Base-by-base conservation (phyloP, 2,113 vertebrate genomes). In the Probosciger aterrimus region DNA sequence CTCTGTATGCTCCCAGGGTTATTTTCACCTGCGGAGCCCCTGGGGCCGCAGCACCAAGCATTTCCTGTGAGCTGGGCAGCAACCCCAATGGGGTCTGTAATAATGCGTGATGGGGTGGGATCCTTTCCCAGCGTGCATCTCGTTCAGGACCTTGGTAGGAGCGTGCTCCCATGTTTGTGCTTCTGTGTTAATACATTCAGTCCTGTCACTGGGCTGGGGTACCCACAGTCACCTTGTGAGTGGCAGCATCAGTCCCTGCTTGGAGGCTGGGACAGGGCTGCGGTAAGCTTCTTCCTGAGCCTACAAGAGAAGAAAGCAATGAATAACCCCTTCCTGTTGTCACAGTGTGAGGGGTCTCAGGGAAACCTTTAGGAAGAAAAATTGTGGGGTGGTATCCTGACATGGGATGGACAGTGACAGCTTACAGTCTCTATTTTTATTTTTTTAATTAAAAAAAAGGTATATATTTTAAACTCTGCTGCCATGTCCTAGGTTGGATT, bases 271-370 rank as follows among this genome's bases (percentile, higher is more conserved):
- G 23, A 27, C 18, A 20, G 14, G 18, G 15, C 49, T 73, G 25
- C 7, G 24, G 18, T 46, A 76, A 76, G n/a, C 46, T 92, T 14
- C 17, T 55, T 76, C 27, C 37, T 60, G 8, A 79, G 30, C 30
- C 35, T 1, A 0, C 0, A 1, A 20, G 14, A 62, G 15, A 13
- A 75, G 14, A 49, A 27, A 57, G 35, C 12, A 27, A 2, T 35
- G 9, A 68, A 28, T 11, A 57, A 2, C 10, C 16, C 4, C 47
- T 7, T 7, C 6, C 17, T 50, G 5, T 35, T 64, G 23, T 77
- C 6, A 2, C 14, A 35, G 16, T 14, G 7, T 41, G 17, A 64
- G 30, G 28, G 7, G 3, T 64, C 43, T 20, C 35, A 55, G 76
- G 22, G 49, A 35, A 3, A 8, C 37, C 5, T 18, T 30, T 60